A percentile compares a stretch with the other conserved stretches of the same genome.
These are phyloP conservation scores for Enchytraeus crypticus DNA, from an alignment of 2,888 invertebrate species.

Conservation along the genomic window DNA sequence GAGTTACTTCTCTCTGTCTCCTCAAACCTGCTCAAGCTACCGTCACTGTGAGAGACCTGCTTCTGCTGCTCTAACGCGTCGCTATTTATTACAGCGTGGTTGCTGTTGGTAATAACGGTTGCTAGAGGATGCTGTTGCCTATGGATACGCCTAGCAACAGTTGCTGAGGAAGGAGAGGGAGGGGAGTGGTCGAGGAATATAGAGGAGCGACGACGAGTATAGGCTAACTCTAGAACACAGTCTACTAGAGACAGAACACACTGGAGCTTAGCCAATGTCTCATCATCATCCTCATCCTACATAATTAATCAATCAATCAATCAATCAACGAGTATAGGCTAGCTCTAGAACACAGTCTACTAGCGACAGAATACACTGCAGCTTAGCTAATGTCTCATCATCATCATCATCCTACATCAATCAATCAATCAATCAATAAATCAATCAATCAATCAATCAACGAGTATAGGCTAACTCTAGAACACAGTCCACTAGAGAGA, in stretches of 20 bases:
- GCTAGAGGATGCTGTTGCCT: too few relatives aligned
- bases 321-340: slow-evolving; percentile 50
- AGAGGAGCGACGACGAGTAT: not conserved
- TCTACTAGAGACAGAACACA: slow-evolving; percentile 92
- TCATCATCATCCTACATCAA: too few relatives aligned
- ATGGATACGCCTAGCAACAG: too few relatives aligned
- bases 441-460: too few relatives aligned
- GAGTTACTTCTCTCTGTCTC: not conserved
- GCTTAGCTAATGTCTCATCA: slow-evolving; percentile 74
- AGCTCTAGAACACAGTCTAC: slow-evolving; percentile 84
- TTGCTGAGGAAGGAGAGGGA: not conserved
- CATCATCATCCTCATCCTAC: too few relatives aligned
- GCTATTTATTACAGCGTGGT: not conserved
- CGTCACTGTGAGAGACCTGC: too few relatives aligned
- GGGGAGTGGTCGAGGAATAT: not conserved
- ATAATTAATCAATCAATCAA: too few relatives aligned
- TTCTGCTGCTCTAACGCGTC: too few relatives aligned
- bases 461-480: not conserved
- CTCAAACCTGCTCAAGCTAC: too few relatives aligned
- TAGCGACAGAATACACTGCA: slow-evolving; percentile 89
- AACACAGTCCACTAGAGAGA: slow-evolving; percentile 71
- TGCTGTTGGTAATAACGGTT: not conserved
- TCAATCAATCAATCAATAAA: too few relatives aligned
- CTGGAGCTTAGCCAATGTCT: slow-evolving; percentile 84
- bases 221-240: slow-evolving; percentile 17